Conservation (phyloP, 2,113 vertebrate species). For the Protobothrops flavoviridis region DNA sequence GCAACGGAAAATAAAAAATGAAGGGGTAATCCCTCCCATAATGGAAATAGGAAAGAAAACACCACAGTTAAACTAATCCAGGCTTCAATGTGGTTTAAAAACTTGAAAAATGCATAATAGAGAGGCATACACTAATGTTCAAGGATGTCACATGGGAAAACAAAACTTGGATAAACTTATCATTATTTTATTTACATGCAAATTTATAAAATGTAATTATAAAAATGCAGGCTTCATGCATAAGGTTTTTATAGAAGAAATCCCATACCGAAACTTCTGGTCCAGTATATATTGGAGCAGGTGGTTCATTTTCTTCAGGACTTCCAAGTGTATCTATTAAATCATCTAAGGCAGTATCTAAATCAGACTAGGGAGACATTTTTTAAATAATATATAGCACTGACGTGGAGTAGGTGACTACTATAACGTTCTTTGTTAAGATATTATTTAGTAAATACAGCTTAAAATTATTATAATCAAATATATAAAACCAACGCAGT, state of each 20-base stretch:
- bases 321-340: constrained; percentile 69
- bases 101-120: not conserved
- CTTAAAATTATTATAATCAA: not conserved
- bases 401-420: not conserved
- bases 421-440: not conserved
- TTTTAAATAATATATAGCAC: not conserved
- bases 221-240: not conserved
- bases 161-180: not conserved
- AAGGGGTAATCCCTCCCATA: not conserved
- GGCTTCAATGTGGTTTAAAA: not conserved
- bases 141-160: not conserved
- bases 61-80: not conserved
- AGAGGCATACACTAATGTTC: not conserved
- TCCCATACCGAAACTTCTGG: constrained; percentile 65
- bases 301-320: constrained; percentile 57
- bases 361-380: constrained; percentile 59
- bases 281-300: constrained; percentile 65
- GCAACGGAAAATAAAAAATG: not conserved
- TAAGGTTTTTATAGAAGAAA: not conserved
- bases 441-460: not conserved
- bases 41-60: not conserved
- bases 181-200: not conserved
- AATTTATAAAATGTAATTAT: not conserved
- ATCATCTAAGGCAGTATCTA: constrained; percentile 71
- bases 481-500: not conserved